Evolutionary conservation across 2,888 invertebrate species (phyloP).

Genomic region (Leptinotarsa juncta): DNA sequence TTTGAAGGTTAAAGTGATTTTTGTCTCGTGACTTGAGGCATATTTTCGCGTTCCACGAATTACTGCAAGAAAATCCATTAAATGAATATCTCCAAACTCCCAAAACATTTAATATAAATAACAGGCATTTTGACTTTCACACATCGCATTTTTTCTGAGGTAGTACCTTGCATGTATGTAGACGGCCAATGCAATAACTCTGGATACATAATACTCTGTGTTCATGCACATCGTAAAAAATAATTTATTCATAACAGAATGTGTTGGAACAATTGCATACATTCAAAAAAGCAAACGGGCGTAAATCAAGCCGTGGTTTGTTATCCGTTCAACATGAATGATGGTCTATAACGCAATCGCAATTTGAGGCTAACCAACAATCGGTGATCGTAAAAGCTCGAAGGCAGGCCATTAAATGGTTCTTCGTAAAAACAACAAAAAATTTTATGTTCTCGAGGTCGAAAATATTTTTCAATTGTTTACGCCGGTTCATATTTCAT

Average conservation of each 20-base stretch:
- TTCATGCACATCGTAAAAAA: neutral
- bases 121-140: too few relatives aligned
- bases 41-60: too few relatives aligned
- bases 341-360: constrained; percentile 45
- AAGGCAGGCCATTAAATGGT: constrained; percentile 11
- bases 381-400: constrained; percentile 35
- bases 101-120: too few relatives aligned
- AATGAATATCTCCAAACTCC: too few relatives aligned
- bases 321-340: constrained; percentile 38
- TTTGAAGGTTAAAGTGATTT: too few relatives aligned
- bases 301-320: constrained; percentile 49
- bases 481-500: constrained; percentile 2
- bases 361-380: constrained; percentile 46
- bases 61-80: too few relatives aligned
- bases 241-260: constrained; percentile 10
- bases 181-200: neutral
- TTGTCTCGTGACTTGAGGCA: too few relatives aligned
- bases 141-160: too few relatives aligned
- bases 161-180: too few relatives aligned
- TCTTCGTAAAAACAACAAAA: constrained; percentile 13
- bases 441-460: constrained; percentile 16
- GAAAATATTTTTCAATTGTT: constrained; percentile 17
- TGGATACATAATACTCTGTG: neutral
- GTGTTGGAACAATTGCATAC: constrained; percentile 7
- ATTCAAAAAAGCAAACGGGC: constrained; percentile 19